Evolutionary conservation across 2,888 invertebrate genomes (phyloP), one percentile per base, ranked within the genome.

Genomic region (Melipona bicolor): DNA sequence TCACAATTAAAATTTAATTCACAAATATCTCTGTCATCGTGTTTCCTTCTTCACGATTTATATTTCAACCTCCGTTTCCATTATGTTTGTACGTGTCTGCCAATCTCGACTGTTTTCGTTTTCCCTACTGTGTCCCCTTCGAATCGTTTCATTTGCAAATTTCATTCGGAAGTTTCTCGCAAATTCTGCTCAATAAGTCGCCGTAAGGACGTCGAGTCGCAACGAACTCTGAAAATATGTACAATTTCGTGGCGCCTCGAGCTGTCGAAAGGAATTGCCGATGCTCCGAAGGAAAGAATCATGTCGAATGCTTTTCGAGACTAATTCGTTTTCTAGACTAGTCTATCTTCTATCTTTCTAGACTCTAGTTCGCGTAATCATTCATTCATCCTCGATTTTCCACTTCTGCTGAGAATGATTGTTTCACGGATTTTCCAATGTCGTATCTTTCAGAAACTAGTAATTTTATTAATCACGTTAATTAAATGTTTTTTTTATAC

Each of bases 361-460:
- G 27, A 27, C 27, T 27, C 27, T 27, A 27, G 70, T 56, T 54
- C 64, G 68, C 68, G 67, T 74, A 67, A 49, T 49, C 68, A 32
- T 24, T 11, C 9, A 32, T 3, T 4, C 19, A 49, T 61, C 19
- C 43, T 59, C 21, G 21, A n/a, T 67, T 19, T 24, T 9, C 17
- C 9, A n/a, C 49, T 32, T 73, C 32, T 21, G 17, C 49, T n/a
- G 32, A 3, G 56, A 54, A 49, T 43, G 67, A 79, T 74, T 74
- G 67, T 74, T 75, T 32, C 32, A 77, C 73, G 17, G 56, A 64
- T 65, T 65, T 54, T 17, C 13, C 19, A n/a, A 56, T 56, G n/a
- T 13, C n/a, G 21, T 11, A 56, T 56, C n/a, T n/a, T n/a, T 61
- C 15, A 24, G 24, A 24, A 24, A 0, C 17, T 24, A 61, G 24